Percentiles rank a stretch among this genome's conserved stretches.
Evolutionary conservation across 2,888 invertebrate species (phyloP).

Genomic region (Drosophila stalkeri): DNA sequence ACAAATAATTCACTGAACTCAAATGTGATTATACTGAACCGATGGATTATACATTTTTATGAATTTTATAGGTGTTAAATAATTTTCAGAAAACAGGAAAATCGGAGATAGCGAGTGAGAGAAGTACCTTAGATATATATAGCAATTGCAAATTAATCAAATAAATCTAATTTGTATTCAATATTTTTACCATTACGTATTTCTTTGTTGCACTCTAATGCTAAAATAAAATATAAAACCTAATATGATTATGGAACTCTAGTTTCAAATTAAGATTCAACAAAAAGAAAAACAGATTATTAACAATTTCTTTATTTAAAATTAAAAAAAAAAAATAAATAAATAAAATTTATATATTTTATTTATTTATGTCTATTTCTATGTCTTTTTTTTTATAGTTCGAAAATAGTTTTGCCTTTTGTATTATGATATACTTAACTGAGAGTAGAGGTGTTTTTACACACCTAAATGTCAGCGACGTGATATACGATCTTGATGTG

Average conservation of each 20-base stretch:
- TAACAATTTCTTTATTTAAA: not conserved
- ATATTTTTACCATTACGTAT: no score
- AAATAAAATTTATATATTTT: not conserved
- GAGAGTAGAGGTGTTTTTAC: not conserved
- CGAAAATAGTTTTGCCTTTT: not conserved
- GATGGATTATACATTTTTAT: no score
- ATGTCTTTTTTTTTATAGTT: not conserved
- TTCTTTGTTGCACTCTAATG: not conserved
- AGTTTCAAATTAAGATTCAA: not conserved
- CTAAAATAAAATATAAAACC: not conserved
- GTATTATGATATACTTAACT: not conserved
- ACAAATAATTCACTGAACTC: no score
- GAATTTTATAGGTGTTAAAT: no score
- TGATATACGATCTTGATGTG: conserved; percentile 30
- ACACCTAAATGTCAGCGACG: conserved; percentile 10
- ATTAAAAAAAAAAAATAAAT: no score
- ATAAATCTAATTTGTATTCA: no score
- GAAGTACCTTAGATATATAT: no score
- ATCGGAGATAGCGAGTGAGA: no score
- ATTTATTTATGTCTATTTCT: not conserved
- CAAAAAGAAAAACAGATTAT: not conserved
- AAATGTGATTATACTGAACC: no score
- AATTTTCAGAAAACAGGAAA: no score
- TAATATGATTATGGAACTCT: no score
- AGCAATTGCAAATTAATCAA: no score